phyloP scores from a whole-genome alignment of 2,888 invertebrate species.

The Mactromeris polynyma region DNA sequence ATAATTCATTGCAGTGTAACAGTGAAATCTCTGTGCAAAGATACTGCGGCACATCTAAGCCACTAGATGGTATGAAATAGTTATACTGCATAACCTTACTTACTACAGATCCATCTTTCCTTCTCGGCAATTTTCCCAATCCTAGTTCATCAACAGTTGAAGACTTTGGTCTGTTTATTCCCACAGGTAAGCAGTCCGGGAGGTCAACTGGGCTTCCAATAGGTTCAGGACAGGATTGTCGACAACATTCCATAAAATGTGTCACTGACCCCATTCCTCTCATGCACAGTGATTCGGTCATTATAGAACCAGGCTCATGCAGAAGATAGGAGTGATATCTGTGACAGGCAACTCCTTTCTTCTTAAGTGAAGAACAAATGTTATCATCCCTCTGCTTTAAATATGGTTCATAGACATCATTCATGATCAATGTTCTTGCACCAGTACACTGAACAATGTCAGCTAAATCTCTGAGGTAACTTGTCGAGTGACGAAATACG shows the following conservation, averaged over 20 bases:
- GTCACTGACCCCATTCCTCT: constrained; percentile 76
- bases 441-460: constrained; percentile 64
- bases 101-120: constrained; percentile 75
- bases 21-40: no score
- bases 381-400: constrained; percentile 74
- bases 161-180: constrained; percentile 46
- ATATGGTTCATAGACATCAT: constrained; percentile 75
- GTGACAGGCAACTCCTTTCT: constrained; percentile 65
- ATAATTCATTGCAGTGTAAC: no score
- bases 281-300: constrained; percentile 73
- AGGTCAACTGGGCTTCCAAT: constrained; percentile 72
- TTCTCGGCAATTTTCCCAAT: constrained; percentile 71
- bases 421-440: constrained; percentile 69
- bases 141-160: constrained; percentile 62
- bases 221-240: constrained; percentile 69
- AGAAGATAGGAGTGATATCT: constrained; percentile 73
- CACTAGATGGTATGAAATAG: background rate
- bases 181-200: constrained; percentile 63
- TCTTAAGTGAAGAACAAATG: constrained; percentile 61
- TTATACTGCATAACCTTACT: no score
- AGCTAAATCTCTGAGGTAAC: constrained; percentile 55
- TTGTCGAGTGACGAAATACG: constrained; percentile 66
- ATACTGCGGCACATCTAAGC: no score
- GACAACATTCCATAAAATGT: constrained; percentile 76
- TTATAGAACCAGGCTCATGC: constrained; percentile 73